These are phyloP conservation scores for Luperina testacea DNA, from an alignment of 2,888 invertebrate genomes.

Conservation along the genomic window DNA sequence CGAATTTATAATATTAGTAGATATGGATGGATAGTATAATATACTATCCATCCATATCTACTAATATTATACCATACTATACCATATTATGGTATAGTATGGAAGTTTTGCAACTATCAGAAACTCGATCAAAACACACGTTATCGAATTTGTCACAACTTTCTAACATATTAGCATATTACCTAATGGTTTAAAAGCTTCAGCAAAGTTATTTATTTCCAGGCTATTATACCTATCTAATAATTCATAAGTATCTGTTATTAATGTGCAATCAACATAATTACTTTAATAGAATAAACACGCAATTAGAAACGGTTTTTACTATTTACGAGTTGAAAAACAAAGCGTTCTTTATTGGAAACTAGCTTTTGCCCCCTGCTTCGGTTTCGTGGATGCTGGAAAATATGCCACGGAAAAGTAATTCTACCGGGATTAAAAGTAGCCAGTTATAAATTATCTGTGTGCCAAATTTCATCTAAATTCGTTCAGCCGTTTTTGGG, in stretches of 20 bases:
- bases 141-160: constrained; percentile 17
- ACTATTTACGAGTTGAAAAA: not conserved
- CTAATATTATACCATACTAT: no score
- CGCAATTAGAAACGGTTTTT: not conserved
- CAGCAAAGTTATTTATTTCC: constrained; percentile 30
- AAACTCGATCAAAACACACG: constrained; percentile 27
- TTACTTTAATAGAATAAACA: constrained; percentile 17
- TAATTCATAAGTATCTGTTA: constrained; percentile 7
- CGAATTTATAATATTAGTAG: no score
- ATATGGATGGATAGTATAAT: no score
- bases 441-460: not conserved
- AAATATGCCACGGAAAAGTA: not conserved
- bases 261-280: constrained; percentile 29
- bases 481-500: not conserved
- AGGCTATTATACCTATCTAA: not conserved
- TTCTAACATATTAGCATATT: constrained; percentile 35
- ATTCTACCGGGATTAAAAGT: not conserved
- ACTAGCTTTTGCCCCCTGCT: not conserved
- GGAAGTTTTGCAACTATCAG: not conserved
- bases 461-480: not conserved
- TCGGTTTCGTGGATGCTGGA: no score
- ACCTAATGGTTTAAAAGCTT: constrained; percentile 34
- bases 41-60: no score
- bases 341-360: not conserved
- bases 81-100: no score